Evolutionary conservation across 1,140 invertebrate species (phyloP).

Genomic region (Philotrypesis tridentata): DNA sequence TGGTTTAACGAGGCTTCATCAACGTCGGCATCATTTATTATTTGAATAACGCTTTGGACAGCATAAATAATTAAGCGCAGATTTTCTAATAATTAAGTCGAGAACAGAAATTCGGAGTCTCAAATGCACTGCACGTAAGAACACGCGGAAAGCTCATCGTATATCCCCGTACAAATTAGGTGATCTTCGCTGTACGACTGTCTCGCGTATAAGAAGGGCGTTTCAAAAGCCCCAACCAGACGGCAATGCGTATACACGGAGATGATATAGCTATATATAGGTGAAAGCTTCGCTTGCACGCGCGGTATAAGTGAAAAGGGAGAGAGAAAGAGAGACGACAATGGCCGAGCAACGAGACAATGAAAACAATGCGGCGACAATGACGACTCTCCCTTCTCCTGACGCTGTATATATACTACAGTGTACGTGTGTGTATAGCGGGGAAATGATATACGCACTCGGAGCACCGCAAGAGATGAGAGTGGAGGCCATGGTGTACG

Average conservation of each 20-base stretch:
- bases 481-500: too few species aligned
- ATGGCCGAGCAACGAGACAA: slow-evolving; percentile 7
- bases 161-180: neutral
- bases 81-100: too few species aligned
- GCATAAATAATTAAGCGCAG: too few species aligned
- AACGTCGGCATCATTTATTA: too few species aligned
- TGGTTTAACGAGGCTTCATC: too few species aligned
- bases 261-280: neutral
- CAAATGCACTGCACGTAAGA: too few species aligned
- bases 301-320: neutral
- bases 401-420: too few species aligned
- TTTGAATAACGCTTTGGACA: too few species aligned
- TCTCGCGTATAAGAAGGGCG: neutral
- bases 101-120: too few species aligned
- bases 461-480: too few species aligned
- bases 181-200: neutral
- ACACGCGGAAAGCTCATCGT: neutral
- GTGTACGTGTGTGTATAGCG: too few species aligned
- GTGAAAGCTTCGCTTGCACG: neutral
- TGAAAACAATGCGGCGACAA: slow-evolving; percentile 33
- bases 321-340: neutral
- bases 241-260: neutral
- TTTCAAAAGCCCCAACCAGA: neutral
- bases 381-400: neutral
- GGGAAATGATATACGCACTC: too few species aligned